Conservation (phyloP, 35 echinoderm and acorn worm species). For the Stichopus chloronotus region DNA sequence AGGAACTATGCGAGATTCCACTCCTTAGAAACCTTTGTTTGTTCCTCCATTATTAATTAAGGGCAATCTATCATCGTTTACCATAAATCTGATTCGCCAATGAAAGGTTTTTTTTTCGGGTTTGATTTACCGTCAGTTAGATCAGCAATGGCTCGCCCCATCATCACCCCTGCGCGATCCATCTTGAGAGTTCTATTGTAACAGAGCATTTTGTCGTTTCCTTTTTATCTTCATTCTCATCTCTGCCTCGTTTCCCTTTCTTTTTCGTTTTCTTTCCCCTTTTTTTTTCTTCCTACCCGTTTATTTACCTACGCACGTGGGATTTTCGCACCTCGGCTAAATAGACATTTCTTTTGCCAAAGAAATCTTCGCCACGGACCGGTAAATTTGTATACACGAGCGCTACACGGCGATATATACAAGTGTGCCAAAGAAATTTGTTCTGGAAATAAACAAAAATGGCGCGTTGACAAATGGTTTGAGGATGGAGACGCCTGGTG, state of each 20-base stretch:
- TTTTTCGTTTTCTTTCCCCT: not conserved
- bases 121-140: conserved; percentile 31
- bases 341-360: conserved; percentile 63
- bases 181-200: conserved; percentile 21
- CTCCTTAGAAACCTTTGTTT: not conserved
- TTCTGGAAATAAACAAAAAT: conserved; percentile 60
- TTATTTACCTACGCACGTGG: conserved; percentile 60
- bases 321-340: conserved; percentile 64
- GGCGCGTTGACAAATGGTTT: conserved; percentile 56
- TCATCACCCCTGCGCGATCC: conserved; percentile 44
- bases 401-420: conserved; percentile 58
- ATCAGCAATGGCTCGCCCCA: conserved; percentile 44
- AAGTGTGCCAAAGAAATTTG: conserved; percentile 60
- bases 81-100: conserved; percentile 49
- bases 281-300: not conserved
- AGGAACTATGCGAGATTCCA: not conserved
- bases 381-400: conserved; percentile 58
- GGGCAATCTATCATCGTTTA: conserved; percentile 44
- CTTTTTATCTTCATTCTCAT: not conserved
- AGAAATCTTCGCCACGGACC: conserved; percentile 56
- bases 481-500: conserved; percentile 44
- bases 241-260: not conserved
- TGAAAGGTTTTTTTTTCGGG: not conserved
- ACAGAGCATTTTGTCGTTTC: not conserved
- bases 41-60: conserved; percentile 52